Percentiles rank a stretch among this genome's conserved stretches.
phyloP scores from a whole-genome alignment of 1,140 invertebrate genomes.

The Linepithema humile region DNA sequence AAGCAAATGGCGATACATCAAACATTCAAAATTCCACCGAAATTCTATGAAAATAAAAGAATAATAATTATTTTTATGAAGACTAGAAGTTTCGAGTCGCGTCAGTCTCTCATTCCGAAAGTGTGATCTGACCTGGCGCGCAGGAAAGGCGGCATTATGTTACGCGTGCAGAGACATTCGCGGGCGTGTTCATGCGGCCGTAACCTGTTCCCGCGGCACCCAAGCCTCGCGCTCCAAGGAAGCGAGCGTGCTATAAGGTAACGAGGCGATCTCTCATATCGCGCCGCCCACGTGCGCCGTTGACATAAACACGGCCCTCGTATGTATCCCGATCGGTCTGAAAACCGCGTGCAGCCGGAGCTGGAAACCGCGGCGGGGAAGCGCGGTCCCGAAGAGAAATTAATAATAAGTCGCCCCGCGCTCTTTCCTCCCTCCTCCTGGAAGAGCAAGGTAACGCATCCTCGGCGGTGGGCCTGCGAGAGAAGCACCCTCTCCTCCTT shows the following conservation, averaged over 20 bases:
- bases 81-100: neutral
- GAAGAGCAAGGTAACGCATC: slow-evolving; percentile 15
- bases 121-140: slow-evolving; percentile 3
- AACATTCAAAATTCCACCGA: neutral
- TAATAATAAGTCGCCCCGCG: slow-evolving; percentile 8
- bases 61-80: neutral
- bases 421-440: too few relatives aligned
- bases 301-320: slow-evolving; percentile 58
- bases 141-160: slow-evolving; percentile 51
- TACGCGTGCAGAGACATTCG: slow-evolving; percentile 51
- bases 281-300: slow-evolving; percentile 63
- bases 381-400: neutral
- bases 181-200: slow-evolving; percentile 24
- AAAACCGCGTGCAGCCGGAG: slow-evolving; percentile 10
- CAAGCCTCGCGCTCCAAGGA: slow-evolving; percentile 38
- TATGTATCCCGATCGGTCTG: slow-evolving; percentile 45
- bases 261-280: slow-evolving; percentile 69
- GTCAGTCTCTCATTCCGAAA: slow-evolving; percentile 11
- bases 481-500: slow-evolving; percentile 51
- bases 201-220: slow-evolving; percentile 60
- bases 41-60: neutral
- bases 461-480: slow-evolving; percentile 20
- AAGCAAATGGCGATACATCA: neutral
- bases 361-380: neutral
- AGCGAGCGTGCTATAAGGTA: slow-evolving; percentile 56